A percentile compares a stretch with the other conserved stretches of the same genome.
These are phyloP conservation scores for Pollenia amentaria DNA, from an alignment of 2,888 invertebrate genomes.

Conservation along the genomic window DNA sequence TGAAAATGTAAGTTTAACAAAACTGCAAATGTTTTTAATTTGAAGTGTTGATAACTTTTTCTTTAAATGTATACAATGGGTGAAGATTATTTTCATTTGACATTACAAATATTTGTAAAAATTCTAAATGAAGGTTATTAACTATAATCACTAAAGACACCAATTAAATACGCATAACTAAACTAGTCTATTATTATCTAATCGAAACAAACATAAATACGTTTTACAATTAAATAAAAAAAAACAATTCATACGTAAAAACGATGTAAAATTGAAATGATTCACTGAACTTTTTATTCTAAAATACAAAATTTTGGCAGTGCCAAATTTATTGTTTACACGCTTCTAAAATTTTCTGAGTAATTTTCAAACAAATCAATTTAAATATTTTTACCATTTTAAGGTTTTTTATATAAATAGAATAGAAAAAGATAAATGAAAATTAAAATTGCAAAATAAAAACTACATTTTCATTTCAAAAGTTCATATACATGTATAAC, in stretches of 20 bases:
- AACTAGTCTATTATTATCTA: too few relatives aligned
- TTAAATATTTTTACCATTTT: constrained; percentile 11
- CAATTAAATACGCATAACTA: too few relatives aligned
- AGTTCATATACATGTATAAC: not conserved
- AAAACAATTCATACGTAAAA: not conserved
- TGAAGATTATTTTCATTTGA: too few relatives aligned
- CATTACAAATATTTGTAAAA: too few relatives aligned
- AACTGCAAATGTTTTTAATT: too few relatives aligned
- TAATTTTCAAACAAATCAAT: constrained; percentile 55
- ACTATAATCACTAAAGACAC: too few relatives aligned
- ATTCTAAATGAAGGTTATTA: too few relatives aligned
- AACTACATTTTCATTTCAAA: constrained; percentile 12
- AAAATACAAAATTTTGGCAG: constrained; percentile 26
- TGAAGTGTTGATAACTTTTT: too few relatives aligned
- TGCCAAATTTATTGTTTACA: constrained; percentile 32
- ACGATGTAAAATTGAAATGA: constrained; percentile 18
- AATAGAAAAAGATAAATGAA: not conserved
- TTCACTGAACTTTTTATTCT: constrained; percentile 8
- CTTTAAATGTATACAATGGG: too few relatives aligned
- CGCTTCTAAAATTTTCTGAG: not conserved
- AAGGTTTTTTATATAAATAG: not conserved
- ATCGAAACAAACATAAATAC: too few relatives aligned
- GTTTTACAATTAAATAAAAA: too few relatives aligned
- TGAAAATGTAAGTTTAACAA: too few relatives aligned
- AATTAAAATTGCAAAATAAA: constrained; percentile 24